Evolutionary conservation across 2,888 invertebrate species (phyloP), one percentile per base, ranked within the genome.

Genomic region (Caradrina kadenii): DNA sequence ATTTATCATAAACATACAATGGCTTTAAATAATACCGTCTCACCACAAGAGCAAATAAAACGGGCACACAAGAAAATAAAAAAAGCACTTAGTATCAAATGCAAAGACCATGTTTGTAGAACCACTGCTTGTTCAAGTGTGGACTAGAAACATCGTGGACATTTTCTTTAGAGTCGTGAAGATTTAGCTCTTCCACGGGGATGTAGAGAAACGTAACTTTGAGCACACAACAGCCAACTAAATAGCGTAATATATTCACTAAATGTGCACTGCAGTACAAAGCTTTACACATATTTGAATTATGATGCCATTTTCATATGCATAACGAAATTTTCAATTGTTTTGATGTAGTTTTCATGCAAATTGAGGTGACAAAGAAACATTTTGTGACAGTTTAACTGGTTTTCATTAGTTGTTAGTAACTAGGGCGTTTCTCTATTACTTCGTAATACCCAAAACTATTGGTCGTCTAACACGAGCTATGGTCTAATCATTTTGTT

Each of bases 111-210:
- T 73, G 56, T 68, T 74, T 67, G 73, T 66, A 88, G 54, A 63
- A 82, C 79, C 73, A 65, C 68, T 76, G 86, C 83, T 86, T 80
- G 84, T 85, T 88, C 81, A 76, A 85, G 81, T 81, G 85, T 84
- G 86, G 84, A 85, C 82, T 81, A 78, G 72, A 82, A 83, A 86
- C 82, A 84, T 85, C 71, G 76, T 75, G 77, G 80, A 85, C 84
- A 82, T 87, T 89, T 88, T 84, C 81, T 84, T 85, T 81, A 78
- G 79, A 82, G 76, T 80, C 76, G 74, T 45, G 67, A 80, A 89
- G 89, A 89, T 90, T 90, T 87, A 89, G 82, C 77, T 86, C 73
- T 71, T 81, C 82, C 78, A 78, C 63, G 42, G 80, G 81, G 64
- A 80, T 71, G 81, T 74, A 62, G 67, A 79, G 79, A 79, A 72